Base-by-base conservation (phyloP, 2,113 vertebrate genomes). In the Neolamprologus caudopunctatus region DNA sequence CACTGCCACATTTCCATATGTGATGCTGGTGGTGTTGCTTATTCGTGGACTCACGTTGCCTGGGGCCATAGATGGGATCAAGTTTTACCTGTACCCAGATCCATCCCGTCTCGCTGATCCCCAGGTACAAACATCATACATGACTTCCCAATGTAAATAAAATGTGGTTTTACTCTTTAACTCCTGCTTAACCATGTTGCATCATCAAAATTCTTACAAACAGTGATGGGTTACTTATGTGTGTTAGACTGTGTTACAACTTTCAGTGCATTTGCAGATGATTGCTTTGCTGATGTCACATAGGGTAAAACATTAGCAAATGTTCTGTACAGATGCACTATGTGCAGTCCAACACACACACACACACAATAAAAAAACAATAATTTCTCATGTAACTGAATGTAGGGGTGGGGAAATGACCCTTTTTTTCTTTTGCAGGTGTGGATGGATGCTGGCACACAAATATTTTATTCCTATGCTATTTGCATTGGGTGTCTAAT, bases 41-140 rank as follows among this genome's bases (percentile, higher is more conserved):
- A 82, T 98, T n/a, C 97, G 98, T 51, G 98, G 98, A 4, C 71
- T 98, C 83, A 98, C 97, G 0, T 95, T 99, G 53, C 98, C 98
- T 0, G 98, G 99, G 8, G 98, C 99, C 85, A 85, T 94, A 0
- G 89, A 97, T 54, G 99, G 99, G 4, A 98, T 99, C 58, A 92
- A 97, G 85, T 99, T 98, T 91, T 99, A 99, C 93, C 96, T 99
- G 82, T 98, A 97, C 82, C 99, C 98, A 1, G 98, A 99, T 83
- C 89, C 98, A 40, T 93, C 96, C 63, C 97, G 98, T 35, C 97
- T 99, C 47, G 50, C 92, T 87, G 99, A 99, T 89, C 98, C 98
- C 0, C 98, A 99, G 97, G 98, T 98, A 90, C 40, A 54, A 88
- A 26, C 66, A 19, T 2, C 13, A 40, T 31, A 33, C 7, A 78